phyloP scores from a whole-genome alignment of 1,140 invertebrate species.

The Anastrepha obliqua region DNA sequence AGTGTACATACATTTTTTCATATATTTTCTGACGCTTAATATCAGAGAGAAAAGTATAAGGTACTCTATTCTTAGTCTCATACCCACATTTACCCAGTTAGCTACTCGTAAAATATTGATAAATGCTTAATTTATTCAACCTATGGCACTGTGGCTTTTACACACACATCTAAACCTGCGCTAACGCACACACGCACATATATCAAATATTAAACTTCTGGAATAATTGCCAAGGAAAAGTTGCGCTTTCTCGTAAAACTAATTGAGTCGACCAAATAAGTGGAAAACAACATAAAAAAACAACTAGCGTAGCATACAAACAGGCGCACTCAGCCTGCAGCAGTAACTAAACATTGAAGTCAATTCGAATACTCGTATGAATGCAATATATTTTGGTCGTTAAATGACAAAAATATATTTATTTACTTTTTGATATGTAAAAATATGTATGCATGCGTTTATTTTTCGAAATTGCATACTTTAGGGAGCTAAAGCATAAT shows the following conservation, averaged over 20 bases:
- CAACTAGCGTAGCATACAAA: background rate
- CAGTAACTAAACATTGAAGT: background rate
- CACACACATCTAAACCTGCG: no score
- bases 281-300: background rate
- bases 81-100: no score
- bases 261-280: background rate
- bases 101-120: no score
- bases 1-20: no score
- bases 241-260: background rate
- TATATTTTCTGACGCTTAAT: no score
- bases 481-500: slow-evolving; percentile 21
- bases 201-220: no score
- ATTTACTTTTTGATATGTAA: background rate
- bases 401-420: background rate
- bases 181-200: no score
- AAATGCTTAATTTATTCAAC: no score
- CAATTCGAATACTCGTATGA: background rate
- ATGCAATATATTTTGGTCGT: background rate
- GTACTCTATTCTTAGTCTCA: no score
- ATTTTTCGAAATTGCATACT: background rate
- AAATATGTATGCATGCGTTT: background rate
- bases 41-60: no score
- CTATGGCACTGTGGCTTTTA: no score
- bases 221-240: slow-evolving; percentile 23
- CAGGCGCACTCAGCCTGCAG: slow-evolving; percentile 3